A percentile compares a stretch with the other conserved stretches of the same genome.
These are phyloP conservation scores for Smittia sp. DNA, from an alignment of 2,888 invertebrate species.

Conservation along the genomic window DNA sequence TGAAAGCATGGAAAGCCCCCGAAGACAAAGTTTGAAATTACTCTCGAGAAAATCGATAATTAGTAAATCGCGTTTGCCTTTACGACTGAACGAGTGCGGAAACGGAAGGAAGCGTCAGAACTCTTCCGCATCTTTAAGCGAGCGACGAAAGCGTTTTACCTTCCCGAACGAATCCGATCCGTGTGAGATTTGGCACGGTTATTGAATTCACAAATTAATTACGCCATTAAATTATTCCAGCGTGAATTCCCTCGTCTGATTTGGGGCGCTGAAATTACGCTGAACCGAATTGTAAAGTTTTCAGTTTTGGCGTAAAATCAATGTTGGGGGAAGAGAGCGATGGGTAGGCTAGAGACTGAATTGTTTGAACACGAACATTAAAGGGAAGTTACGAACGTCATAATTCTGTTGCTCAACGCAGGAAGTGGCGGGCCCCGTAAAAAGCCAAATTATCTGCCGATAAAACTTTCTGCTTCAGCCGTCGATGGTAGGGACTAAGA, in stretches of 20 bases:
- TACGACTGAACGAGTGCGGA: neutral
- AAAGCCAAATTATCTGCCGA: neutral
- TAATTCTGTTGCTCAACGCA: conserved; percentile 5
- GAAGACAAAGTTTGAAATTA: conserved; percentile 9
- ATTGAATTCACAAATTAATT: conserved; percentile 36
- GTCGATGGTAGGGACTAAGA: neutral
- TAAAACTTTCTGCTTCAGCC: neutral
- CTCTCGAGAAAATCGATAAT: conserved; percentile 6
- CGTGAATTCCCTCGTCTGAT: conserved; percentile 18
- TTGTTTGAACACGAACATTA: neutral
- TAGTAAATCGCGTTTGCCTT: neutral
- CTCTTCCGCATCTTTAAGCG: neutral
- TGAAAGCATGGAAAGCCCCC: neutral
- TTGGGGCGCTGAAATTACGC: neutral
- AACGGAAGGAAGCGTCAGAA: neutral
- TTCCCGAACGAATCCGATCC: neutral
- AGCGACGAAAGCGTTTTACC: neutral
- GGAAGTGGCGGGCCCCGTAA: neutral
- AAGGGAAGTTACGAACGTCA: neutral
- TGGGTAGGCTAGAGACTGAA: neutral
- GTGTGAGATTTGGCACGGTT: conserved; percentile 7
- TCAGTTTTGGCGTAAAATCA: neutral
- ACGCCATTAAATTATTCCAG: conserved; percentile 30
- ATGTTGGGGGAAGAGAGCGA: neutral
- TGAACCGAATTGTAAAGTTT: neutral